Evolutionary conservation across 2,797 vertebrate species (phyloP).

Genomic region (Gymnopithys bicolor): DNA sequence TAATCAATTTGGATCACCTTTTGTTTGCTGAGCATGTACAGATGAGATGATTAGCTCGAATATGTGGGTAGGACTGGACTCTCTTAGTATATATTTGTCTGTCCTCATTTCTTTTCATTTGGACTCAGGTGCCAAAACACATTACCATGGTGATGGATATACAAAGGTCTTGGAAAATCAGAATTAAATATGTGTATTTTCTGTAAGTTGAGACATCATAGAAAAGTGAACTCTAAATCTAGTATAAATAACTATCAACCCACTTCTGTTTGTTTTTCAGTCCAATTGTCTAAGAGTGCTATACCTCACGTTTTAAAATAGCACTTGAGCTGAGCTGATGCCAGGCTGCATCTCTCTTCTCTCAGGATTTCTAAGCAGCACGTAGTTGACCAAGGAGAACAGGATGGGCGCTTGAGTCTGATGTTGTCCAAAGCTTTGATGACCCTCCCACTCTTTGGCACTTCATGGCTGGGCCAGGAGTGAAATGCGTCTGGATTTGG

Average conservation of each 20-base stretch:
- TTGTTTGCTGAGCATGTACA: conserved; percentile 58
- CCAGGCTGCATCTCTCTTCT: background rate
- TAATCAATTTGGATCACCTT: background rate
- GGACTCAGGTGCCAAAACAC: conserved; percentile 7
- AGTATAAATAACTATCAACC: conserved; percentile 70
- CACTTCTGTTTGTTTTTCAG: conserved; percentile 78
- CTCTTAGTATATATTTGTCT: conserved; percentile 15
- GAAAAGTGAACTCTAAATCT: conserved; percentile 60
- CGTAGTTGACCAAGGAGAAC: background rate
- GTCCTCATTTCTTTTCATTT: conserved; percentile 48
- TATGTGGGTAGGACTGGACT: conserved; percentile 46
- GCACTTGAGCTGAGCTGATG: conserved; percentile 32
- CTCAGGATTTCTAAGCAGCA: background rate
- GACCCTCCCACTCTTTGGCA: background rate
- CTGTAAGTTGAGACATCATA: conserved; percentile 69
- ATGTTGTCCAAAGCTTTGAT: background rate
- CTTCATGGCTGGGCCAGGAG: background rate
- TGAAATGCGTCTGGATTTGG: background rate
- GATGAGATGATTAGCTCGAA: conserved; percentile 38
- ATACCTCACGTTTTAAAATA: conserved; percentile 45
- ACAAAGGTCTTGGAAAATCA: conserved; percentile 52
- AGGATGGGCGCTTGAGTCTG: background rate
- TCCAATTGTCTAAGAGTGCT: conserved; percentile 61
- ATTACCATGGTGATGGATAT: background rate
- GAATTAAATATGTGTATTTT: conserved; percentile 49